Conservation (phyloP, 2,888 invertebrate species). For the Apamea sordens region DNA sequence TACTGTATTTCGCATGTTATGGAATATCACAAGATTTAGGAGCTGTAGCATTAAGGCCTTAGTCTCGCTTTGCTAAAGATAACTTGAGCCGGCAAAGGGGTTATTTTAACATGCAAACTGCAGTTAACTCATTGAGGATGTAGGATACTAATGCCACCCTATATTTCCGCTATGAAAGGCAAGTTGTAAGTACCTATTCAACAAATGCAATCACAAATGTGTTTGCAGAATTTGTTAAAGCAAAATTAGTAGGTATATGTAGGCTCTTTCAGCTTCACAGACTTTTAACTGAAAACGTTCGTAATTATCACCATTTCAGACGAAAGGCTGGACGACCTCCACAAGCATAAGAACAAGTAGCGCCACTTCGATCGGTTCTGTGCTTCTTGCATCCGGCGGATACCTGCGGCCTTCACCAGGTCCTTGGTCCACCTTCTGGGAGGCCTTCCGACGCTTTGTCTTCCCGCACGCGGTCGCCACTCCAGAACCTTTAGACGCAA, state of each 20-base stretch:
- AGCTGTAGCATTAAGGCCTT: constrained; percentile 12
- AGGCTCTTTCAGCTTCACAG: background rate
- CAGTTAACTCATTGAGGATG: background rate
- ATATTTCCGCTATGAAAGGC: background rate
- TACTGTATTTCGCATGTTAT: constrained; percentile 44
- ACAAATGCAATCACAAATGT: background rate
- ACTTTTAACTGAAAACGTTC: background rate
- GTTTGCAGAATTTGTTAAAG: background rate
- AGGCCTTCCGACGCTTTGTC: too few relatives aligned
- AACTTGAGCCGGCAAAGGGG: background rate
- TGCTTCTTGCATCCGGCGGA: too few relatives aligned
- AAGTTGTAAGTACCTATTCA: background rate
- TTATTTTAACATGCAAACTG: constrained; percentile 18
- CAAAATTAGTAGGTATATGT: background rate
- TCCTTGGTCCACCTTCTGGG: too few relatives aligned
- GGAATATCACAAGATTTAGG: constrained; percentile 44
- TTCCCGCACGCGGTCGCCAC: too few relatives aligned
- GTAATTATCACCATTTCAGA: too few relatives aligned
- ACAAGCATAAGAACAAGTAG: too few relatives aligned
- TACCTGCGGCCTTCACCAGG: too few relatives aligned
- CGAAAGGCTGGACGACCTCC: too few relatives aligned
- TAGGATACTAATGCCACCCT: background rate
- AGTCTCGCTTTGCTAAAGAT: constrained; percentile 13
- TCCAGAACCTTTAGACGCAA: too few relatives aligned
- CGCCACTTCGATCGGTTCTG: too few relatives aligned